phyloP scores from a whole-genome alignment of 2,888 invertebrate genomes.

The Melinaea marsaeus region DNA sequence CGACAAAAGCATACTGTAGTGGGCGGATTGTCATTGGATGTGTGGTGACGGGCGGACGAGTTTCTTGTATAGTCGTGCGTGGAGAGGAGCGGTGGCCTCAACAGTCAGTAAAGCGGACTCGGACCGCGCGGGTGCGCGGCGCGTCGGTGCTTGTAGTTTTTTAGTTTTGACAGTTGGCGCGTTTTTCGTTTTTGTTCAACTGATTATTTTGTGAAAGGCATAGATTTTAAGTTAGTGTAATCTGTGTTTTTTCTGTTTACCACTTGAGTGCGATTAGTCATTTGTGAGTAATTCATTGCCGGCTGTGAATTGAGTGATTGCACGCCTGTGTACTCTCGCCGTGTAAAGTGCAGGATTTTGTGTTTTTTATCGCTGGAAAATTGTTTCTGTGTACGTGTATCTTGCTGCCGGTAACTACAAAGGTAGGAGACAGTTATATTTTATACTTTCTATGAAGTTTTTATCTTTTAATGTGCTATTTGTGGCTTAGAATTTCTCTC shows the following conservation, averaged over 20 bases:
- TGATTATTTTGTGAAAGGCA: conserved; percentile 69
- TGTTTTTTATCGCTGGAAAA: conserved; percentile 65
- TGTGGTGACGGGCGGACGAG: conserved; percentile 47
- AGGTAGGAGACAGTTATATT: conserved; percentile 52
- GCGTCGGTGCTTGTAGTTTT: conserved; percentile 77
- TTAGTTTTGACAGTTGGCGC: conserved; percentile 77
- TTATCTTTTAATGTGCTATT: conserved; percentile 39
- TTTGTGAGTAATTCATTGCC: conserved; percentile 67
- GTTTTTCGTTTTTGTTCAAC: conserved; percentile 70
- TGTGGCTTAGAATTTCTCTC: conserved; percentile 54
- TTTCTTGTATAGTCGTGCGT: conserved; percentile 31
- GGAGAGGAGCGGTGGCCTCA: conserved; percentile 45
- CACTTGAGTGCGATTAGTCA: conserved; percentile 68
- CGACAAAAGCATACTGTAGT: conserved; percentile 54
- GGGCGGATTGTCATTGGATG: conserved; percentile 30
- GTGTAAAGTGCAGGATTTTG: conserved; percentile 68
- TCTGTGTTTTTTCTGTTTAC: conserved; percentile 73
- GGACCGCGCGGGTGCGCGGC: conserved; percentile 70
- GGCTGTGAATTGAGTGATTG: conserved; percentile 71
- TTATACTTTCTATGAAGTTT: conserved; percentile 25
- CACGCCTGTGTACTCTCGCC: conserved; percentile 66
- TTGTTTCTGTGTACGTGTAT: conserved; percentile 50
- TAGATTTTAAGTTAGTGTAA: conserved; percentile 75
- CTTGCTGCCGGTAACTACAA: conserved; percentile 50
- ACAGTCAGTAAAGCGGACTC: conserved; percentile 74